Evolutionary conservation across 2,113 vertebrate species (phyloP), one percentile per base, ranked within the genome.

Genomic region (Osmerus eperlanus): DNA sequence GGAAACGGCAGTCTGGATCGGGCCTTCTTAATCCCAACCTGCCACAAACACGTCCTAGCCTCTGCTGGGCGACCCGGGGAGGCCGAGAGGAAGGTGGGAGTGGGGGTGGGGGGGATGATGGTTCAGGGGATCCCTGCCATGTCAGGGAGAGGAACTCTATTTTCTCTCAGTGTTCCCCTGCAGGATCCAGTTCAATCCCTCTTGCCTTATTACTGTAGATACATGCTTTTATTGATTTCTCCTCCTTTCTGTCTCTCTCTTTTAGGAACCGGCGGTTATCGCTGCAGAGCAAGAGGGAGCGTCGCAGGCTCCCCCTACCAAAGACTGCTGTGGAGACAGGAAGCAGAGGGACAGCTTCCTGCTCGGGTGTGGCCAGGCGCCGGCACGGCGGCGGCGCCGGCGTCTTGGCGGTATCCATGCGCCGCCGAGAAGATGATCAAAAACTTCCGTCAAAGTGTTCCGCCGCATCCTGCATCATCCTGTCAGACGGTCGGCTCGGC

Each of bases 401-500:
- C 21, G 85, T 82, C 70, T 80, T 67, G 75, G 84, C 52, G 41
- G 21, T 23, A 65, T 68, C 67, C 64, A 55, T 29, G 47, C 73
- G 74, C 76, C 54, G 77, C 64, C 75, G 81, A 71, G 76, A 76
- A 81, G 72, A 88, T 90, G 88, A 90, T 90, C 85, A 90, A 91
- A 90, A 88, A 65, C 15, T 74, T 72, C 71, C 73, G 65, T 75
- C 64, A 75, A 47, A 54, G 25, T 59, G 67, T 80, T 73, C 52
- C 72, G 64, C 28, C 68, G 21, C 74, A 55, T 77, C 67, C 72
- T 80, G 74, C 78, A 18, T 18, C n/a, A 16, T 80, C 86, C 80
- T 85, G 80, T 84, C 82, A 80, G 63, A 76, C 80, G 81, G 13
- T 28, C 61, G 55, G 76, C 83, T 74, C 77, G 32, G 62, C 73